Evolutionary conservation across 2,113 vertebrate genomes (phyloP).

Genomic region (Blennius ocellaris): DNA sequence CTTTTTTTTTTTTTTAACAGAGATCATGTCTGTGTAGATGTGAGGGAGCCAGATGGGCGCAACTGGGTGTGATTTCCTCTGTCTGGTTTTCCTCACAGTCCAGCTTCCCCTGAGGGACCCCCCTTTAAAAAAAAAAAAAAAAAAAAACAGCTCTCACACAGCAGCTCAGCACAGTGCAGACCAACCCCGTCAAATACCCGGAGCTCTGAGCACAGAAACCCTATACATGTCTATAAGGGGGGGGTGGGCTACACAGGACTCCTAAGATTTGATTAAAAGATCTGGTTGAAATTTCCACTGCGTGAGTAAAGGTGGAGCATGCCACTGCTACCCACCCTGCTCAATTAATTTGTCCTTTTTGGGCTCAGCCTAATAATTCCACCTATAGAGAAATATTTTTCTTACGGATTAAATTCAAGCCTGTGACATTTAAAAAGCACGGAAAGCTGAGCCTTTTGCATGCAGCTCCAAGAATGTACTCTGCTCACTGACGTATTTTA

Average conservation of each 20-base stretch:
- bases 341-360: conserved; percentile 36
- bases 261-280: conserved; percentile 43
- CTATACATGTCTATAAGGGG: conserved; percentile 52
- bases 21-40: conserved; percentile 60
- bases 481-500: conserved; percentile 39
- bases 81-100: conserved; percentile 82
- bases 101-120: conserved; percentile 81
- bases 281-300: conserved; percentile 51
- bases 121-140: no score
- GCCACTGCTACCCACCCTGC: conserved; percentile 12
- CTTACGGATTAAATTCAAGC: conserved; percentile 17
- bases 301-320: conserved; percentile 36
- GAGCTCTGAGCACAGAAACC: conserved; percentile 58
- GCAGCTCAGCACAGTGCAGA: conserved; percentile 32
- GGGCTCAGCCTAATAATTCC: conserved; percentile 19
- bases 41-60: conserved; percentile 61
- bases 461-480: conserved; percentile 29
- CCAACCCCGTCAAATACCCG: conserved; percentile 45
- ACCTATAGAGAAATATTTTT: conserved; percentile 28
- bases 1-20: conserved; percentile 55
- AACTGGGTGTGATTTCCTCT: conserved; percentile 82
- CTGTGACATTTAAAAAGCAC: background rate
- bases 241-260: conserved; percentile 32
- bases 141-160: conserved; percentile 52
- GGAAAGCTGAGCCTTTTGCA: background rate